Evolutionary conservation across 2,888 invertebrate genomes (phyloP).

Genomic region (Tryphoninae sp.): DNA sequence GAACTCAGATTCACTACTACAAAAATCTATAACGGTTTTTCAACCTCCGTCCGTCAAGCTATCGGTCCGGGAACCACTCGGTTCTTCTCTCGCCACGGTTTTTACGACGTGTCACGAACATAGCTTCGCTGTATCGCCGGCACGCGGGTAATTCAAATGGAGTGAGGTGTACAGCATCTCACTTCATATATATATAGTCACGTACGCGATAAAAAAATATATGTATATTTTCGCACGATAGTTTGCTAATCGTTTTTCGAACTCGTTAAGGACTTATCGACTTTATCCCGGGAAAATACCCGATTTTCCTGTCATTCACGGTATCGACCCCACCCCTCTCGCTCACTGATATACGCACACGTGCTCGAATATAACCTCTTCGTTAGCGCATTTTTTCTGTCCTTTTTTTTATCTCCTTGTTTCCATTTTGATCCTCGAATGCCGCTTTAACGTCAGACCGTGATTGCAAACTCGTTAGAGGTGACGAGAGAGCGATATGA

Average conservation of each 20-base stretch:
- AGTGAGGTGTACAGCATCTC: too few species aligned
- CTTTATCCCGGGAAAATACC: background rate
- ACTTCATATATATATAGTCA: background rate
- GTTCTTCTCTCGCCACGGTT: too few species aligned
- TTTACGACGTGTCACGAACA: too few species aligned
- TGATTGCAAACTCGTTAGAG: background rate
- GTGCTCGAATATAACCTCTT: background rate
- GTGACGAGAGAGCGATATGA: background rate
- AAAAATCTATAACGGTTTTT: too few species aligned
- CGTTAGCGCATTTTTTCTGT: background rate
- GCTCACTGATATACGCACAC: background rate
- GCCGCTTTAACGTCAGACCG: background rate
- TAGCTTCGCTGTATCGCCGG: too few species aligned
- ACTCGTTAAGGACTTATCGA: slow-evolving; percentile 37
- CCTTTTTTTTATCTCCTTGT: background rate
- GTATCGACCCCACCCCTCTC: background rate
- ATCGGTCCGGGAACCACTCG: too few species aligned
- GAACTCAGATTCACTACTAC: too few species aligned
- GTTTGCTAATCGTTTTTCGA: slow-evolving; percentile 15
- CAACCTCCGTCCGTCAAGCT: too few species aligned
- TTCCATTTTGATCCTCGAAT: background rate
- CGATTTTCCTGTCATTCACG: background rate
- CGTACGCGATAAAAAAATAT: background rate
- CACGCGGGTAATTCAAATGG: too few species aligned
- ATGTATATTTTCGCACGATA: background rate